Evolutionary conservation across 2,797 vertebrate species (phyloP).

Genomic region (Enteromius argenteus): DNA sequence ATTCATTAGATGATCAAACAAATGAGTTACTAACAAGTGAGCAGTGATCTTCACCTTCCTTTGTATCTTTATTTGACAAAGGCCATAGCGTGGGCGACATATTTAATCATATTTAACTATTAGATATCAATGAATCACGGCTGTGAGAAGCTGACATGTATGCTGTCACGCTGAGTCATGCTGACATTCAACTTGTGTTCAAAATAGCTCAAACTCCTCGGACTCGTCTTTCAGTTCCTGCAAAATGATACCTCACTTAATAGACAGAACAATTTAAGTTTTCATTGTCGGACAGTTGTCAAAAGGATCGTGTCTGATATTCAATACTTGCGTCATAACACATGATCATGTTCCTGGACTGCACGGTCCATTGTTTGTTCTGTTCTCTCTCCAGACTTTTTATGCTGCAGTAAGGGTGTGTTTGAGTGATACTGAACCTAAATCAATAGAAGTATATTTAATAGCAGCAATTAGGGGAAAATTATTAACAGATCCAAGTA

Average conservation of each 20-base stretch:
- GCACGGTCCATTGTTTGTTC: neutral
- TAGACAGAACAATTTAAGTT: neutral
- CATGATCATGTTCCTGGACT: neutral
- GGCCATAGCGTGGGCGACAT: neutral
- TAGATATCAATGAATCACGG: neutral
- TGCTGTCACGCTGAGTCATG: conserved; percentile 6
- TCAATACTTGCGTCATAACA: too few relatives aligned
- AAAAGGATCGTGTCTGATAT: neutral
- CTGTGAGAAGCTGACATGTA: neutral
- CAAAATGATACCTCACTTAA: neutral
- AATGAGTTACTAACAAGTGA: neutral
- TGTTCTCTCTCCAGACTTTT: neutral
- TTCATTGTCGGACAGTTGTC: neutral
- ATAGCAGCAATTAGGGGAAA: neutral
- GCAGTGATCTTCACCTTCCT: neutral
- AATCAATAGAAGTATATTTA: neutral
- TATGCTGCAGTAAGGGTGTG: neutral
- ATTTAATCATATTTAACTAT: neutral
- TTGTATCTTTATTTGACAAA: neutral
- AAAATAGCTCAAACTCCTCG: neutral
- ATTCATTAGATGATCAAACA: conserved; percentile 3
- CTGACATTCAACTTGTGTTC: neutral
- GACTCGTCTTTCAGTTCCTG: neutral
- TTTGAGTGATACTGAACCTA: neutral
- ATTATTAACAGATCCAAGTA: neutral